Base-by-base conservation (phyloP, 2,113 vertebrate species). In the Cisticola juncidis region DNA sequence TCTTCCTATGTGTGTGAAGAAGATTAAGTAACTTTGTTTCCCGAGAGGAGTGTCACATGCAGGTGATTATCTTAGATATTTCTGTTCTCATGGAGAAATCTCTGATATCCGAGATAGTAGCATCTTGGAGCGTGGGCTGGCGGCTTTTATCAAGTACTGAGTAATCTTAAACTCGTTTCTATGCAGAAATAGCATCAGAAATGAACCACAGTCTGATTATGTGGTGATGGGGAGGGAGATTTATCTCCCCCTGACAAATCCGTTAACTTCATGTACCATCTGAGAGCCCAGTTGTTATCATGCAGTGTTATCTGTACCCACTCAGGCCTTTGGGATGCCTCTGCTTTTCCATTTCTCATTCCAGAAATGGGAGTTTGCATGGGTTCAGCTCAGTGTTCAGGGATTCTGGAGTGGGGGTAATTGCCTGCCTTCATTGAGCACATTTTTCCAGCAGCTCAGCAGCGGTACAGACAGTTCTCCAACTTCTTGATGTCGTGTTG, bases 21-120 rank as follows among this genome's bases (percentile, higher is more conserved):
- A 83, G 89, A 91, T 88, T n/a, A 84, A 89, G 29, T 53, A 74
- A 88, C 53, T 87, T 91, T 54, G 62, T 95, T 77, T 95, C 81
- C 50, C 83, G 54, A 54, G 40, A 57, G 22, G 35, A 31, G 13
- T 48, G 68, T 88, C 71, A 62, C 15, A 35, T 65, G 79, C 42
- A 69, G 70, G 58, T 84, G 44, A 68, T 89, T 92, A 53, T 91
- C 62, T 76, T 12, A 61, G 71, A 62, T 87, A 71, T 54, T 92
- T 81, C 33, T 70, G 28, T 13, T 85, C 72, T 73, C 2, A 2
- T 13, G 68, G 72, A 73, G 29, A 40, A 61, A 72, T 74, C 45
- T 50, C 1, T 73, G 76, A 5, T 42, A 42, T 44, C 50, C 6
- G 33, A 66, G 69, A 48, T 56, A 62, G 51, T 23, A 62, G 31